Percentiles rank a stretch among this genome's conserved stretches.
Evolutionary conservation across 2,113 vertebrate genomes (phyloP).

Genomic region (Genyomyrus donnyi): DNA sequence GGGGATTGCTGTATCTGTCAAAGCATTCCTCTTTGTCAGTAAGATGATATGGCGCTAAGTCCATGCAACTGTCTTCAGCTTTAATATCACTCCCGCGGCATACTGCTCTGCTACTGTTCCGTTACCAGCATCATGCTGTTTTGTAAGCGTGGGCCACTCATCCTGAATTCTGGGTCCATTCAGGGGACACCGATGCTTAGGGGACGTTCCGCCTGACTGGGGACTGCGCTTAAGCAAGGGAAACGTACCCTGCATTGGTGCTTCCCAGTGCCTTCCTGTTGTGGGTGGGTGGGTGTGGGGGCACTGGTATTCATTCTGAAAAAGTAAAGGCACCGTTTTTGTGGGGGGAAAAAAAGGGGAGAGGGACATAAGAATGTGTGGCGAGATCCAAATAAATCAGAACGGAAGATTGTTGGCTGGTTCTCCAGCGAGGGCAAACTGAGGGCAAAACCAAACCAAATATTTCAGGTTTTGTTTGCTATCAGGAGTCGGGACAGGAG

Average conservation of each 20-base stretch:
- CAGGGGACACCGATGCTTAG: not conserved
- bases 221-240: not conserved
- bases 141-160: not conserved
- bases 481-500: not conserved
- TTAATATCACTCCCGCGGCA: not conserved
- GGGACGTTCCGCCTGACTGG: not conserved
- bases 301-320: not conserved
- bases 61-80: not conserved
- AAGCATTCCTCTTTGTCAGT: conserved; percentile 7
- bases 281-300: not conserved
- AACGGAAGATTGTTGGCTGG: not conserved
- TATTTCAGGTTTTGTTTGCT: not conserved
- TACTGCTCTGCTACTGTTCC: not conserved
- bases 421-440: not conserved
- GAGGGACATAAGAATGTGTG: not conserved
- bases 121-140: not conserved
- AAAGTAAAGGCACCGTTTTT: not conserved
- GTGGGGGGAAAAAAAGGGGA: not conserved
- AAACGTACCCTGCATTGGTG: not conserved
- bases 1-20: conserved; percentile 6
- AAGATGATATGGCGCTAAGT: not conserved
- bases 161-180: not conserved
- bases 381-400: not conserved
- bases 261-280: not conserved
- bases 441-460: not conserved